Conservation (phyloP, 2,888 invertebrate genomes). For the Chromoteleia sp. region DNA sequence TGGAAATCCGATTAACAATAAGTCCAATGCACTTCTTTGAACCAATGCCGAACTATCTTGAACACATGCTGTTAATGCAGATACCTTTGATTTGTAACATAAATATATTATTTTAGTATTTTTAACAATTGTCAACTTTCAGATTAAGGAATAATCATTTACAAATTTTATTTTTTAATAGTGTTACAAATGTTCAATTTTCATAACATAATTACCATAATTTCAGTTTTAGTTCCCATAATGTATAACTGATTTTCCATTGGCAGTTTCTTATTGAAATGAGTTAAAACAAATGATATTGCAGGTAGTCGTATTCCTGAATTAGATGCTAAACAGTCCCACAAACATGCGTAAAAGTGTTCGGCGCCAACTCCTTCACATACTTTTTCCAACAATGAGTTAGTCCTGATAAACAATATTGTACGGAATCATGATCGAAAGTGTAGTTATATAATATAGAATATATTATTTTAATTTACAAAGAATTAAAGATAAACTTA, state of each 20-base stretch:
- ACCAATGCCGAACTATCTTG: conserved; percentile 93
- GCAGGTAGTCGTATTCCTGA: conserved; percentile 93
- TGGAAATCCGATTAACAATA: conserved; percentile 93
- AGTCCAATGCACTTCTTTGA: conserved; percentile 93
- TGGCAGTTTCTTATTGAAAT: conserved; percentile 91
- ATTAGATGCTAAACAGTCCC: conserved; percentile 94
- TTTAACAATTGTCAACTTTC: too few relatives aligned
- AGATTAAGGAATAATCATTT: too few relatives aligned
- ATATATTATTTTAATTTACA: too few relatives aligned
- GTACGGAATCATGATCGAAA: too few relatives aligned
- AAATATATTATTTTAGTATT: conserved; percentile 4
- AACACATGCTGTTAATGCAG: conserved; percentile 91
- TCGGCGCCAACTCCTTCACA: conserved; percentile 91
- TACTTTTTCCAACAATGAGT: conserved; percentile 88
- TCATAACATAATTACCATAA: conserved; percentile 90
- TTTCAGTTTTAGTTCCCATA: conserved; percentile 93
- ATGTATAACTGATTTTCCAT: conserved; percentile 93
- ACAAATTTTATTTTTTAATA: too few relatives aligned
- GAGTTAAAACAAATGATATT: conserved; percentile 91
- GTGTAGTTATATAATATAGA: neutral
- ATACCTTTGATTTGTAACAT: conserved; percentile 85
- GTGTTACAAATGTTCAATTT: too few relatives aligned
- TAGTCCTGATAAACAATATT: conserved; percentile 81
- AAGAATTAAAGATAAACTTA: conserved; percentile 79
- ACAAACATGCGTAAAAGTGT: conserved; percentile 94